Percentiles rank a stretch among this genome's conserved stretches.
phyloP scores from a whole-genome alignment of 2,113 vertebrate genomes.

The Panthera tigris region DNA sequence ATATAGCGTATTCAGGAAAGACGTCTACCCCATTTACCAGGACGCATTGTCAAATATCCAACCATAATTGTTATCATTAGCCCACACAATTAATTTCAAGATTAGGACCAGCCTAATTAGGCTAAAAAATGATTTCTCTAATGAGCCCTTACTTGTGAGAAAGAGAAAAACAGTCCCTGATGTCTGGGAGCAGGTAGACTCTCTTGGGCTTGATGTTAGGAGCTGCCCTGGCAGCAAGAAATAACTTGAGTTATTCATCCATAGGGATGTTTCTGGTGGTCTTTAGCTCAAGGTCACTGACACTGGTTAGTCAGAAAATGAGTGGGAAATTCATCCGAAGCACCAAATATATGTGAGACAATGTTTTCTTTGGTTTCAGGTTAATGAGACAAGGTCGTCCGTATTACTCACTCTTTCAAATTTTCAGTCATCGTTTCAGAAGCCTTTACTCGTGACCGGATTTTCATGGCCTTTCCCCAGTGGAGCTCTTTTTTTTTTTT shows the following conservation, averaged over 20 bases:
- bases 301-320: neutral
- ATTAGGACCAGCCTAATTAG: neutral
- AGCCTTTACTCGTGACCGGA: neutral
- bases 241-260: neutral
- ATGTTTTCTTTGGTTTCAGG: neutral
- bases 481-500: neutral
- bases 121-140: slow-evolving; percentile 14
- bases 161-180: neutral
- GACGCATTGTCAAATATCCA: neutral
- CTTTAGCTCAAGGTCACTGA: neutral
- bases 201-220: neutral
- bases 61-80: slow-evolving; percentile 31
- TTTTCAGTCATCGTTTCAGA: neutral
- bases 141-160: neutral
- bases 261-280: neutral
- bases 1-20: neutral
- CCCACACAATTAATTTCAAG: slow-evolving; percentile 51
- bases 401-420: neutral
- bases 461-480: neutral
- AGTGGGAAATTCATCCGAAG: neutral
- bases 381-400: neutral
- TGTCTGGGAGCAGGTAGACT: neutral
- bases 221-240: neutral
- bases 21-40: neutral
- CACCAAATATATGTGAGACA: neutral